Percentiles rank a stretch among this genome's conserved stretches.
Conservation (phyloP, 2,888 invertebrate species). For the Drosophila pseudotalamancana region DNA sequence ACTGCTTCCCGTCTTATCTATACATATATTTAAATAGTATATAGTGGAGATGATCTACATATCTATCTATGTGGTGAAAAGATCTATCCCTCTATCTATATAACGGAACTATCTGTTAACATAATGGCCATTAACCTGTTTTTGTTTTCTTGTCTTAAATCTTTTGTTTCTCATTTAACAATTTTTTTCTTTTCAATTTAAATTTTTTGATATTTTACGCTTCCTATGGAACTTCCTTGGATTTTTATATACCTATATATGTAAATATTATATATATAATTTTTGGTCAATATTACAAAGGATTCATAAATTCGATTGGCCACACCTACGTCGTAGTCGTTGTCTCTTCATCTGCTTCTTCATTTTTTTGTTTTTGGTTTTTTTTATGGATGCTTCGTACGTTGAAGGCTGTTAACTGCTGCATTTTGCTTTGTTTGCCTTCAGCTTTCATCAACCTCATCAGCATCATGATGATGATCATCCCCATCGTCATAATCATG, state of each 20-base stretch:
- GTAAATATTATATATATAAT: neutral
- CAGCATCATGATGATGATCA: conserved; percentile 2
- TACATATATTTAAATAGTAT: no score
- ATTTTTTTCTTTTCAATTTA: conserved; percentile 1
- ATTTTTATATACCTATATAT: conserved; percentile 6
- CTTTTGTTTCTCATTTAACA: conserved; percentile 8
- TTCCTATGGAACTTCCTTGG: conserved; percentile 29
- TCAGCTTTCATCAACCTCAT: conserved; percentile 14
- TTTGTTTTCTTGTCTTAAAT: conserved; percentile 6
- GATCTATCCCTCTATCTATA: no score
- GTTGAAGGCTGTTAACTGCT: conserved; percentile 25
- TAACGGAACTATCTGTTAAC: neutral
- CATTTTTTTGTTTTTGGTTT: conserved; percentile 38
- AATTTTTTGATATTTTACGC: no score
- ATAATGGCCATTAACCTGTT: neutral
- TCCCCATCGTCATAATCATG: conserved; percentile 3
- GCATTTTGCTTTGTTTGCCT: conserved; percentile 36
- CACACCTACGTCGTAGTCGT: conserved; percentile 37
- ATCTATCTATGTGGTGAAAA: no score
- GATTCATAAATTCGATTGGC: conserved; percentile 62
- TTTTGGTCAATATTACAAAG: conserved; percentile 52
- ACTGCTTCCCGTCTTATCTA: no score
- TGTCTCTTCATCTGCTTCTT: conserved; percentile 12
- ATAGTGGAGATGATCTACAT: no score
- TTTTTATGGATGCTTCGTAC: conserved; percentile 48